Conservation (phyloP, 1,140 invertebrate genomes). For the Caenorhabditis briggsae region DNA sequence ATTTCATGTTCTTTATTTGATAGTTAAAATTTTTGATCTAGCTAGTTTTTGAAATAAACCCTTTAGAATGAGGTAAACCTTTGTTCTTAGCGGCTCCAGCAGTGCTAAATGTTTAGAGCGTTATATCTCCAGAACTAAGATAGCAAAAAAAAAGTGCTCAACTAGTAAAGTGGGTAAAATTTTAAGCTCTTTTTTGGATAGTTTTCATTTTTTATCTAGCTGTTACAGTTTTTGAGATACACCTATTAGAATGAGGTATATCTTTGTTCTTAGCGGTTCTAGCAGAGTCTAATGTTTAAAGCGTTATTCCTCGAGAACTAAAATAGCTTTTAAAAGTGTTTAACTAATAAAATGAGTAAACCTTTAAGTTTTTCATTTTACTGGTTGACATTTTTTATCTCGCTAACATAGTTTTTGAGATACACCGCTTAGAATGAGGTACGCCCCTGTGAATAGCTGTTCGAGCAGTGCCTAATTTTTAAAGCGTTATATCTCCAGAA, state of each 20-base stretch:
- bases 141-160: neutral
- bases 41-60: neutral
- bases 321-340: neutral
- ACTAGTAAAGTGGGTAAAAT: neutral
- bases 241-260: neutral
- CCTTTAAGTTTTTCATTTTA: neutral
- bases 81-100: neutral
- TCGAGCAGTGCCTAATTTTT: neutral
- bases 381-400: neutral
- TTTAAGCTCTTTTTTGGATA: neutral
- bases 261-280: neutral
- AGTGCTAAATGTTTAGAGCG: neutral
- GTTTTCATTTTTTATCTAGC: neutral
- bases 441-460: neutral
- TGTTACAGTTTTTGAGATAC: neutral
- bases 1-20: neutral
- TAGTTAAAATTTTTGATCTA: neutral
- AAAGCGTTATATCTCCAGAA: no score
- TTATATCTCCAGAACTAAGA: neutral
- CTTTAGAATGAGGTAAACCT: neutral
- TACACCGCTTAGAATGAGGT: no score
- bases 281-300: neutral
- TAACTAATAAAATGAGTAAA: neutral
- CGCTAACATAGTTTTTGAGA: neutral
- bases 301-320: no score